Percentiles rank a stretch among this genome's conserved stretches.
phyloP scores from a whole-genome alignment of 2,888 invertebrate species.

The Lasioglossum oenotherae region DNA sequence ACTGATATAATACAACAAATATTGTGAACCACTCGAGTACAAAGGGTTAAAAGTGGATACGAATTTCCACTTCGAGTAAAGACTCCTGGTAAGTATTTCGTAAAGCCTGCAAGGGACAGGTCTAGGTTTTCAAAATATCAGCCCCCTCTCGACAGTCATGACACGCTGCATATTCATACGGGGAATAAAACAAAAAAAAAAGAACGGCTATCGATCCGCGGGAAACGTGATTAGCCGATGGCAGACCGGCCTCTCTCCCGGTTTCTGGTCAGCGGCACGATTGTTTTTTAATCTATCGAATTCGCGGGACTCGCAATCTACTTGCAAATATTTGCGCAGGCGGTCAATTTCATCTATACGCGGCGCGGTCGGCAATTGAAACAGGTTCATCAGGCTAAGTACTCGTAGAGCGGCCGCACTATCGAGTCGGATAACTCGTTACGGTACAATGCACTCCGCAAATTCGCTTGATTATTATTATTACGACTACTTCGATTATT shows the following conservation, averaged over 20 bases:
- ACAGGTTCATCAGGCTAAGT: not conserved
- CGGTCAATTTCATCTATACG: constrained; percentile 5
- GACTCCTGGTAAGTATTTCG: not conserved
- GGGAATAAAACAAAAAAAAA: not conserved
- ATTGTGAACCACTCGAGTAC: too few relatives aligned
- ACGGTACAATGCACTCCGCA: not conserved
- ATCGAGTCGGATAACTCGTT: not conserved
- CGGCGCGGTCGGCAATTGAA: not conserved
- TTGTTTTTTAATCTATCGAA: constrained; percentile 8
- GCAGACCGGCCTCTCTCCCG: constrained; percentile 11
- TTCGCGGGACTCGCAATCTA: not conserved
- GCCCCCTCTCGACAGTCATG: not conserved
- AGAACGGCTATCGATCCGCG: constrained; percentile 10
- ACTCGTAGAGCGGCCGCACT: not conserved
- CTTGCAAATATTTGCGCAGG: not conserved
- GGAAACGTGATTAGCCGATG: constrained; percentile 59
- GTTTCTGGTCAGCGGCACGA: not conserved
- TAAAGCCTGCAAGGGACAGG: not conserved
- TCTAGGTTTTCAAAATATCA: not conserved
- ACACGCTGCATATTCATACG: not conserved
- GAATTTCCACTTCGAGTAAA: too few relatives aligned
- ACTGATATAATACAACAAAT: too few relatives aligned
- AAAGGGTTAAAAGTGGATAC: too few relatives aligned
- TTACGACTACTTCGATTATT: not conserved
- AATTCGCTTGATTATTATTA: constrained; percentile 1